These are phyloP conservation scores for Lipotes vexillifer DNA, from an alignment of 2,113 vertebrate genomes.

Conservation along the genomic window DNA sequence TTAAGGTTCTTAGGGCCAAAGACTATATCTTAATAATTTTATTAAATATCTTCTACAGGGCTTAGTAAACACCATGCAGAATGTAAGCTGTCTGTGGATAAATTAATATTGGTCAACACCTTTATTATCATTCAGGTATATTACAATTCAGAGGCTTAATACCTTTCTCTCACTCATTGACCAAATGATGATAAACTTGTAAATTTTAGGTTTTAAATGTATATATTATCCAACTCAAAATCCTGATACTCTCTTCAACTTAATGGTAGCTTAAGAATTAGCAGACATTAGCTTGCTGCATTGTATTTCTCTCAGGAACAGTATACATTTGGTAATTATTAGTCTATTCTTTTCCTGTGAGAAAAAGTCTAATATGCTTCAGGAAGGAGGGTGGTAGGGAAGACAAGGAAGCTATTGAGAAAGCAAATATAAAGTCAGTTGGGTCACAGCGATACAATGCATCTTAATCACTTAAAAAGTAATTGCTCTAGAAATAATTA, in stretches of 20 bases:
- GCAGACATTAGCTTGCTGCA: neutral
- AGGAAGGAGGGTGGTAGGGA: neutral
- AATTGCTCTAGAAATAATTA: conserved; percentile 37
- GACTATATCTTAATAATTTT: neutral
- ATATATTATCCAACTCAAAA: neutral
- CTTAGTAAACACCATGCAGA: neutral
- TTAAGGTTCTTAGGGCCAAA: neutral
- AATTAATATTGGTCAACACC: neutral
- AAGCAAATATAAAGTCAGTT: neutral
- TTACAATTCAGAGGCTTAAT: neutral
- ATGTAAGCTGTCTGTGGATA: neutral
- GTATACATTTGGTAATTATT: neutral
- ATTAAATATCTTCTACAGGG: neutral
- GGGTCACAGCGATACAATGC: neutral
- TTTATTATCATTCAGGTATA: neutral
- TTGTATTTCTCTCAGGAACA: neutral
- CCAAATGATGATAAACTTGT: neutral
- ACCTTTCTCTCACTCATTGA: neutral
- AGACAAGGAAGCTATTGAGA: neutral
- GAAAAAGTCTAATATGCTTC: neutral
- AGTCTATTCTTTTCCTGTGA: neutral
- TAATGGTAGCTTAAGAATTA: neutral
- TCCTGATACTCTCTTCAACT: neutral
- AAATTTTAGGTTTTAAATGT: neutral
- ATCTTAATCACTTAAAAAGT: conserved; percentile 32